Evolutionary conservation across 2,113 vertebrate genomes (phyloP), one percentile per base, ranked within the genome.

Genomic region (Cyanoramphus novaezelandiae): DNA sequence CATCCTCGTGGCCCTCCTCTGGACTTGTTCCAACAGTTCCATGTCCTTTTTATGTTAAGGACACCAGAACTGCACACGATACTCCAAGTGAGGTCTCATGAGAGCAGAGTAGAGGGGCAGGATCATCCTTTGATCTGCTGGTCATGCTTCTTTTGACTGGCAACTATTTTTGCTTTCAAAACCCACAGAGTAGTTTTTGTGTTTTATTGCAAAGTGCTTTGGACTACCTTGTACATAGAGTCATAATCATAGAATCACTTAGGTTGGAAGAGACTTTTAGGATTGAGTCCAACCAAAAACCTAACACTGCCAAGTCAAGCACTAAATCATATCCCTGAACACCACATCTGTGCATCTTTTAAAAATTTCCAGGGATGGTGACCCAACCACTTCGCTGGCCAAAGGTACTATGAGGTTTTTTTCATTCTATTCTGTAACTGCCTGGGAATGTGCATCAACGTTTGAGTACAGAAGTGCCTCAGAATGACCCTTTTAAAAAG

Each of bases 291-390:
- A 67, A 6, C 6, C 0, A 0, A 69, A 25, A 85, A 53, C 10
- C 7, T 17, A 44, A 12, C 18, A 75, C 10, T 25, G 7, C 17
- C 11, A 59, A 59, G 20, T n/a, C 33, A 33, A 18, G 43, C 69
- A 44, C 17, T 59, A 29, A 75, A 77, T 14, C 4, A 1, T 11
- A 31, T 59, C 24, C 9, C 0, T 29, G 47, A 19, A 18, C 7
- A 6, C 25, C 11, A 17, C 6, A 11, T 87, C 29, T 63, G 23
- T 3, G 3, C 0, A 0, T n/a, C 14, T 49, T 72, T 41, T 57
- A 43, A 62, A 43, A 35, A 29, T 12, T 29, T 49, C 5, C 23
- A 67, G 6, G 23, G 8, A 2, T 43, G 17, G 9, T 13, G 4
- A 24, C 18, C 49, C 10, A 35, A 23, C 9, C 7, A 7, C 12